Evolutionary conservation across 1,140 invertebrate species (phyloP).

Genomic region (Eupeodes corollae): DNA sequence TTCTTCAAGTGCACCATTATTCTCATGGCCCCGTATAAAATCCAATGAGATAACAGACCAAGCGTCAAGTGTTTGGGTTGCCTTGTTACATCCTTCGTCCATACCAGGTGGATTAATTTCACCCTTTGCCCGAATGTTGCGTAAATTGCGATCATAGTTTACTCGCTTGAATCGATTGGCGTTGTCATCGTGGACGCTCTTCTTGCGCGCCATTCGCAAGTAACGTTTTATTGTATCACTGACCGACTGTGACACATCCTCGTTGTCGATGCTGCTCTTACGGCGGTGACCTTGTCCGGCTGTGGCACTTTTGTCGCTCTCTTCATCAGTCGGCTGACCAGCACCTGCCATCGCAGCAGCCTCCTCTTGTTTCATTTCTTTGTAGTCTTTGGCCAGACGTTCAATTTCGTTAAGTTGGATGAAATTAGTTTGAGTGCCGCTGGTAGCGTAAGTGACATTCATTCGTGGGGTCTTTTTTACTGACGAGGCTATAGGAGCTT

Average conservation of each 20-base stretch:
- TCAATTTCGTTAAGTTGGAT: conserved; percentile 22
- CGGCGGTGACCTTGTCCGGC: conserved; percentile 27
- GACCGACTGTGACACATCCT: conserved; percentile 72
- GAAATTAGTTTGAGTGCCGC: conserved; percentile 26
- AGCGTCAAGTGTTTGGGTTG: conserved; percentile 59
- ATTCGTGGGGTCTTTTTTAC: background rate
- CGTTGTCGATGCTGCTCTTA: conserved; percentile 65
- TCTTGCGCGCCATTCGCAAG: conserved; percentile 71
- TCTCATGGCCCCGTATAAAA: conserved; percentile 22
- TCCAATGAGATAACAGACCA: conserved; percentile 47
- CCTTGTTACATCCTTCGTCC: conserved; percentile 57
- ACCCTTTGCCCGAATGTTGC: conserved; percentile 70
- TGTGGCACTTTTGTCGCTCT: conserved; percentile 4
- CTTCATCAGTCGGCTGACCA: conserved; percentile 29
- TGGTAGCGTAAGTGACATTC: conserved; percentile 9
- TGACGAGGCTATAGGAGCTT: background rate
- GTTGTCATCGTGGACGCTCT: conserved; percentile 68
- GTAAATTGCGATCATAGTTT: conserved; percentile 73
- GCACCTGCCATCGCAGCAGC: background rate
- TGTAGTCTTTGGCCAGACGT: conserved; percentile 15
- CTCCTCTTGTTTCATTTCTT: conserved; percentile 23
- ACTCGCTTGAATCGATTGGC: conserved; percentile 73
- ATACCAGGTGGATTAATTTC: conserved; percentile 61
- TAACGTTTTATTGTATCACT: conserved; percentile 76
- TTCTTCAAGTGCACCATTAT: conserved; percentile 7